phyloP scores from a whole-genome alignment of 2,797 vertebrate species.

The Tinamus major region DNA sequence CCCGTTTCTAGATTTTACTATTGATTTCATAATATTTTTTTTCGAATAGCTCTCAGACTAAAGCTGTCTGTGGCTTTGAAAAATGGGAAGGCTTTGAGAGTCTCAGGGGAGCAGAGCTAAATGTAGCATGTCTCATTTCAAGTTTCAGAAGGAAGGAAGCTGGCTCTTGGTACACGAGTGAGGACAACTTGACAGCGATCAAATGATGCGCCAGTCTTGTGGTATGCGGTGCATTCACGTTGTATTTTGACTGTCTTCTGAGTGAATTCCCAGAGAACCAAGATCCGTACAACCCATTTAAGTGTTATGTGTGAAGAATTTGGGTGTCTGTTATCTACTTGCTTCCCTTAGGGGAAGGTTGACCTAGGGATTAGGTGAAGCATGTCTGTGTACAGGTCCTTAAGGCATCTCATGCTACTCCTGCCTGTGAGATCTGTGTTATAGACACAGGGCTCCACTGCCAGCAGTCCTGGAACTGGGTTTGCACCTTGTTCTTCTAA shows the following conservation, averaged over 20 bases:
- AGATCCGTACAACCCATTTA: rapidly evolving
- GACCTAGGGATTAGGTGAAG: not conserved
- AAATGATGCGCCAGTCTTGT: not conserved
- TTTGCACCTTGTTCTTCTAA: not conserved
- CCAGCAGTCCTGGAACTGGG: not conserved
- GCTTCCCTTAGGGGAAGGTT: not conserved
- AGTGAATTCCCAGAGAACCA: not conserved
- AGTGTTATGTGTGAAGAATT: not conserved
- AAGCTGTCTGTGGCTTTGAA: not conserved
- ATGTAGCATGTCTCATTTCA: not conserved
- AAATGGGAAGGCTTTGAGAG: slow-evolving; percentile 12
- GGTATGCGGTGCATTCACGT: not conserved
- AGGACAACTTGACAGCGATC: not conserved
- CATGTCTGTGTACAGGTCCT: not conserved
- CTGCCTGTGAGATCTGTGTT: not conserved
- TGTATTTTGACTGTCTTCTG: not conserved
- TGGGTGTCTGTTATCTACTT: not conserved
- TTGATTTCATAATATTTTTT: not conserved
- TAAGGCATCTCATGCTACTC: rapidly evolving
- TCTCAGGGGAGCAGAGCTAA: slow-evolving; percentile 16
- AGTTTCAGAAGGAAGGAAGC: slow-evolving; percentile 59
- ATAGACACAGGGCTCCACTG: no score
- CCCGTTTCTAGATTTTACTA: not conserved
- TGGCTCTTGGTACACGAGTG: not conserved
- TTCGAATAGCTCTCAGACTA: not conserved